Percentiles rank a stretch among this genome's conserved stretches.
Evolutionary conservation across 2,797 vertebrate genomes (phyloP).

Genomic region (Glyptemys insculpta): DNA sequence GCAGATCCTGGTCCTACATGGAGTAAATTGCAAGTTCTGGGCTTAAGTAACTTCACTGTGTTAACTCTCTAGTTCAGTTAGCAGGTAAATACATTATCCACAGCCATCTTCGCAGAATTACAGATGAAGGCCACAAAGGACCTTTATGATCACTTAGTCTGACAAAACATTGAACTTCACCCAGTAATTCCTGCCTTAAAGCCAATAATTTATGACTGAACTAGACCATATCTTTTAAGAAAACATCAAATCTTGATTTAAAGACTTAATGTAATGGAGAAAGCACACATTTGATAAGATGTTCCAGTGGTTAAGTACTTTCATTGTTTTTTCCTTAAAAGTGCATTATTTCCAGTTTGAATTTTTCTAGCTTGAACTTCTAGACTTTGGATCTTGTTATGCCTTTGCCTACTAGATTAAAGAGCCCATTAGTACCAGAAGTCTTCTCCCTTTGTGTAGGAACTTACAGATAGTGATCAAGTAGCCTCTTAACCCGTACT

Average conservation of each 20-base stretch:
- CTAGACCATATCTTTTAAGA: neutral
- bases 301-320: neutral
- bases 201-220: neutral
- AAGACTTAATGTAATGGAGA: neutral
- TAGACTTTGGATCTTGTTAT: neutral
- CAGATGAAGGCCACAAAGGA: neutral
- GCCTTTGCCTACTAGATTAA: neutral
- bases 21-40: neutral
- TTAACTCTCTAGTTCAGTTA: neutral
- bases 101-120: neutral
- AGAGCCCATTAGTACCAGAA: neutral
- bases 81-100: too few species aligned
- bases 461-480: neutral
- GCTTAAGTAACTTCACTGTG: neutral
- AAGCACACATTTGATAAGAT: neutral
- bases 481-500: neutral
- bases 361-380: neutral
- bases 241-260: neutral
- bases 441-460: neutral
- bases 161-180: neutral
- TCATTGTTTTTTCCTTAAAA: neutral
- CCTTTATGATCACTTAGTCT: neutral
- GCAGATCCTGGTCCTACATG: neutral
- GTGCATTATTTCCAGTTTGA: neutral
- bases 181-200: neutral